Conservation (phyloP, 2,113 vertebrate genomes). For the Dasypus novemcinctus region DNA sequence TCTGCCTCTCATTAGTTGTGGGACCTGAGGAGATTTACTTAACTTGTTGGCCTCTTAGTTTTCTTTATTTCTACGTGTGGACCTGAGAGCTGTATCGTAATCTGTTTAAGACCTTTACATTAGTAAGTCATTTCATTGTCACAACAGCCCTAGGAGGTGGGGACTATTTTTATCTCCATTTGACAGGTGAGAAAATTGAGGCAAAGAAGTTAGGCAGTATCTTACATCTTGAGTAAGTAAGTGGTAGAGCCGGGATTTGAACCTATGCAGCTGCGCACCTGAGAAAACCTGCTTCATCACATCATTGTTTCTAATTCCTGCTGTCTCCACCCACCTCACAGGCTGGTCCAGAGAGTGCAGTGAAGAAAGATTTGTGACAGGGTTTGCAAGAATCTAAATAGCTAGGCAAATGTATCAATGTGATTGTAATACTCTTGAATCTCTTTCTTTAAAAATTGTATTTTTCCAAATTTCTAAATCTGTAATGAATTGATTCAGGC, state of each 20-base stretch:
- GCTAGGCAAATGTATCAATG: not conserved
- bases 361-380: not conserved
- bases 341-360: not conserved
- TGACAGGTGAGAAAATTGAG: not conserved
- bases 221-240: not conserved
- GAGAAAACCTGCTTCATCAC: not conserved
- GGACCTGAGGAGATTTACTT: not conserved
- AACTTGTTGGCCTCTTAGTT: not conserved
- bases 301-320: not conserved
- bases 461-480: not conserved
- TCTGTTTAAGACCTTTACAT: not conserved
- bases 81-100: not conserved
- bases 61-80: not conserved
- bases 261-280: accelerated
- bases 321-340: not conserved
- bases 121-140: not conserved
- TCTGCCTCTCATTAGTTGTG: not conserved
- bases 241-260: not conserved
- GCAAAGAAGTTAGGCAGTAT: not conserved
- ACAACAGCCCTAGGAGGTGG: not conserved
- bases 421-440: not conserved
- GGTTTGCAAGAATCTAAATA: not conserved
- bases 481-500: not conserved
- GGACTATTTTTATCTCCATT: not conserved
- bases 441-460: not conserved